A percentile compares a stretch with the other conserved stretches of the same genome.
Evolutionary conservation across 2,797 vertebrate genomes (phyloP).

Genomic region (Scolopax bukidnonensis): DNA sequence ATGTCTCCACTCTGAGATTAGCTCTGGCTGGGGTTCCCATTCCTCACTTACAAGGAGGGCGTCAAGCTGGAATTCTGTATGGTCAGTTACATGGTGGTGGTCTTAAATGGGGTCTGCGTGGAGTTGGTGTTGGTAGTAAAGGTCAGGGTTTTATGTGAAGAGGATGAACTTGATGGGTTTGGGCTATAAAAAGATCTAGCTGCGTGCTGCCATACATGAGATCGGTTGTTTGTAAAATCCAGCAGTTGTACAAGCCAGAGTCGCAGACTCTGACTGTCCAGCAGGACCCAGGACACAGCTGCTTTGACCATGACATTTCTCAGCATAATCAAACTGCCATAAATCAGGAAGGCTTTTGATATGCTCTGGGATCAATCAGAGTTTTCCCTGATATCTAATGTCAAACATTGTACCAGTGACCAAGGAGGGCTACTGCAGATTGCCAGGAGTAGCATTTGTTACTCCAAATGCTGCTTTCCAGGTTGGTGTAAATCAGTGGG

Average conservation of each 20-base stretch:
- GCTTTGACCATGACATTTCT: constrained; percentile 34
- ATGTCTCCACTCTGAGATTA: neutral
- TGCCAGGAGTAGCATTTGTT: neutral
- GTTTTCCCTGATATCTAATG: neutral
- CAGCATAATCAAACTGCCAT: neutral
- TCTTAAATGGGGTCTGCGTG: neutral
- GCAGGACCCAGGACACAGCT: constrained; percentile 21
- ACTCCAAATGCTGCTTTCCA: neutral
- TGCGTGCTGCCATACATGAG: neutral
- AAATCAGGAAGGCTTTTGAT: constrained; percentile 12
- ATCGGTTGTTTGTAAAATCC: constrained; percentile 26
- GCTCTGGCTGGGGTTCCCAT: neutral
- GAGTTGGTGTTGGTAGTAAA: neutral
- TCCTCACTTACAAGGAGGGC: fast-evolving
- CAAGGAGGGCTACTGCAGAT: neutral
- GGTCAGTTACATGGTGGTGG: neutral
- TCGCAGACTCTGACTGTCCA: constrained; percentile 7
- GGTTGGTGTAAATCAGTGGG: neutral
- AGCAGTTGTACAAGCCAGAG: neutral
- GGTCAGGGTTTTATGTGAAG: neutral
- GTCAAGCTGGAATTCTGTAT: neutral
- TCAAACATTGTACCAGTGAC: neutral
- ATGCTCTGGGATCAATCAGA: neutral
- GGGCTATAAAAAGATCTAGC: constrained; percentile 50
- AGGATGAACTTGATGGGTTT: neutral